Conservation (phyloP, 2,888 invertebrate genomes). For the Chaitophorus viminalis region DNA sequence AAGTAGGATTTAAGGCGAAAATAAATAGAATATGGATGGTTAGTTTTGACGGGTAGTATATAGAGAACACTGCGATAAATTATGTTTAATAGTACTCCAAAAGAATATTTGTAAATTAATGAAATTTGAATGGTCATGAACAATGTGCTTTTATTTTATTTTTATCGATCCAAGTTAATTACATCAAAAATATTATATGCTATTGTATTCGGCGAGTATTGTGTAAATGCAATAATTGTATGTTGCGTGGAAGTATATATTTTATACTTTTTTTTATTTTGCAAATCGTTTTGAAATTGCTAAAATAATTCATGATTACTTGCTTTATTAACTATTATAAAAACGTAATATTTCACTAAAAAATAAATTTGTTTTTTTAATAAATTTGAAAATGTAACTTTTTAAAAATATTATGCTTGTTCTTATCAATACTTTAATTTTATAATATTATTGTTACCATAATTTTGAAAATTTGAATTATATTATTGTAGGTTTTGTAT, state of each 20-base stretch:
- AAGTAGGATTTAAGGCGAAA: constrained; percentile 47
- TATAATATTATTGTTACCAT: no score
- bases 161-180: not conserved
- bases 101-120: not conserved
- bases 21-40: constrained; percentile 49
- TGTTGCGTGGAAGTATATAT: no score
- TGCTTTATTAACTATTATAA: not conserved
- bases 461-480: no score
- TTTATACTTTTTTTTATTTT: not conserved
- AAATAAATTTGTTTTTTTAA: not conserved
- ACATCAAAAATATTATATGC: not conserved
- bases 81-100: not conserved
- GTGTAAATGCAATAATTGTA: no score
- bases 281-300: not conserved
- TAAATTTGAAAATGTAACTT: not conserved
- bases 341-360: not conserved
- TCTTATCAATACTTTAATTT: no score
- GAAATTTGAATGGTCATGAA: not conserved
- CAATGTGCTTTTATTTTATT: not conserved
- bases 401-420: not conserved
- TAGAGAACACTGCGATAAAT: constrained; percentile 25
- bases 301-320: not conserved
- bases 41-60: constrained; percentile 25
- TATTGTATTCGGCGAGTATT: not conserved
- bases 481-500: no score